A percentile compares a stretch with the other conserved stretches of the same genome.
Conservation (phyloP, 2,888 invertebrate species). For the Zonitis immaculata region DNA sequence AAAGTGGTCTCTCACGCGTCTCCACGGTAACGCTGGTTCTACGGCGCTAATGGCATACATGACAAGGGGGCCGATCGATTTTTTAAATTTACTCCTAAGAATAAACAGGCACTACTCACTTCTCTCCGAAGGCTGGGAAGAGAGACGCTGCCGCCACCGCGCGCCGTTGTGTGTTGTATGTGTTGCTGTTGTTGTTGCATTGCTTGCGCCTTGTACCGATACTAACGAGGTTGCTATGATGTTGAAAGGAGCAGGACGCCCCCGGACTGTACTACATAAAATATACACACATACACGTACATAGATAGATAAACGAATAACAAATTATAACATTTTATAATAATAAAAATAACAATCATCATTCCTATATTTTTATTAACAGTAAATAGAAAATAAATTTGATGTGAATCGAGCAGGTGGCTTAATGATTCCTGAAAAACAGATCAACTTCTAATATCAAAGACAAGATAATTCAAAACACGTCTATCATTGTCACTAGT, state of each 20-base stretch:
- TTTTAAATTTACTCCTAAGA: constrained; percentile 51
- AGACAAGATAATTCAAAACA: constrained; percentile 43
- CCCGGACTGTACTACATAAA: background rate
- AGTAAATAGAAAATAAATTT: no score
- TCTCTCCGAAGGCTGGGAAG: constrained; percentile 13
- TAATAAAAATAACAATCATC: no score
- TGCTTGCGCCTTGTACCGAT: background rate
- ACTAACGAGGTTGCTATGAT: constrained; percentile 3
- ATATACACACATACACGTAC: background rate
- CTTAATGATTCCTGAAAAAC: constrained; percentile 29
- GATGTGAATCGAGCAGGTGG: constrained; percentile 36
- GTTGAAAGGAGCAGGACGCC: background rate
- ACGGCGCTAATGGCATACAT: constrained; percentile 51
- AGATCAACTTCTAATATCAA: constrained; percentile 35
- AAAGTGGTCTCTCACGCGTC: constrained; percentile 50
- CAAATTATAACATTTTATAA: no score
- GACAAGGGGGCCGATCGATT: constrained; percentile 51
- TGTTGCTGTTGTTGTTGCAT: no score
- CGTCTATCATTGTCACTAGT: constrained; percentile 43
- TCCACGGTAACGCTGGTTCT: constrained; percentile 47
- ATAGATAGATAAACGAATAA: background rate
- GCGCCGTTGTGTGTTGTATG: no score
- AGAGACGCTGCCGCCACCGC: constrained; percentile 2
- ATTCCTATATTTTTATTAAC: no score
- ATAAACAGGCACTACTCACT: constrained; percentile 48